phyloP scores from a whole-genome alignment of 2,888 invertebrate species.

The Physocephala rufipes region DNA sequence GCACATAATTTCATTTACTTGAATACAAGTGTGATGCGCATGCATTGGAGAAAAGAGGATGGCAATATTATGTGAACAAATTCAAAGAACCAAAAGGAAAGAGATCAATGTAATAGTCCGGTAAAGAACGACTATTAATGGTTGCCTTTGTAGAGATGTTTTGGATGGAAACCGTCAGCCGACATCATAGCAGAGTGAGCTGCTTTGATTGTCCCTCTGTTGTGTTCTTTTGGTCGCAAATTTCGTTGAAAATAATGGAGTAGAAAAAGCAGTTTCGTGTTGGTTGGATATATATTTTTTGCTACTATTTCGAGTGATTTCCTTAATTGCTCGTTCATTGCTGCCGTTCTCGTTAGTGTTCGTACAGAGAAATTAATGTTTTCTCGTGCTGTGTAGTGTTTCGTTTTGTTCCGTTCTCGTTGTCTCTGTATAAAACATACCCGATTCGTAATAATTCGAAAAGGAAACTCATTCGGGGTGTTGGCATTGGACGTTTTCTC shows the following conservation, averaged over 20 bases:
- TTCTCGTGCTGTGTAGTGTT: constrained; percentile 25
- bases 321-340: constrained; percentile 34
- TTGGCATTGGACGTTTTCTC: constrained; percentile 46
- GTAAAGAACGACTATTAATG: constrained; percentile 40
- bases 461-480: constrained; percentile 46
- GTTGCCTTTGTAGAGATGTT: constrained; percentile 38
- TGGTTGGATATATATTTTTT: constrained; percentile 34
- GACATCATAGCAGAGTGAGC: constrained; percentile 14
- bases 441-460: constrained; percentile 18
- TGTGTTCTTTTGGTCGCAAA: constrained; percentile 23
- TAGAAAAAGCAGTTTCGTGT: constrained; percentile 32
- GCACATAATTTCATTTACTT: constrained; percentile 51
- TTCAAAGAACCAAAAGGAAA: constrained; percentile 22
- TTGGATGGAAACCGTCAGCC: constrained; percentile 20
- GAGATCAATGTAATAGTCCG: constrained; percentile 47
- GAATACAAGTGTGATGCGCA: constrained; percentile 46
- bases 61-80: constrained; percentile 37
- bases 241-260: constrained; percentile 21
- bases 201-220: constrained; percentile 3
- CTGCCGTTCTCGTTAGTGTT: constrained; percentile 35
- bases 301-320: constrained; percentile 38
- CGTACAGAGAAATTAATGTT: constrained; percentile 28
- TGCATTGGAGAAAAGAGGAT: constrained; percentile 51
- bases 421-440: constrained; percentile 30
- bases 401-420: constrained; percentile 33